These are phyloP conservation scores for Gastrophysa polygoni DNA, from an alignment of 2,888 invertebrate species.

Conservation along the genomic window DNA sequence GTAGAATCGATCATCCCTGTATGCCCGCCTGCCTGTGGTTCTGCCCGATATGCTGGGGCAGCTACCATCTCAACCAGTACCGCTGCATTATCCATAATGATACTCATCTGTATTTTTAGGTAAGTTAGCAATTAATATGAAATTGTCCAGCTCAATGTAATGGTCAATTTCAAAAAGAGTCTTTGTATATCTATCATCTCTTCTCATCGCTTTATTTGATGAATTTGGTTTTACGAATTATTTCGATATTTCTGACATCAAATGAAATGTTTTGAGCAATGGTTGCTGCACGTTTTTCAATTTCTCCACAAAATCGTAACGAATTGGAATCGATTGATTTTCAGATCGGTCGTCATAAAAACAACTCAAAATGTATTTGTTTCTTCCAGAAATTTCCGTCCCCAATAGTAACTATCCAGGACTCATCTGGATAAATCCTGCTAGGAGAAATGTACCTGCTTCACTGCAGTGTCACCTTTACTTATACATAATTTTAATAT, in stretches of 20 bases:
- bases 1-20: conserved; percentile 90
- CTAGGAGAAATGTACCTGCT: conserved; percentile 28
- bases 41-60: conserved; percentile 67
- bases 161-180: too few relatives aligned
- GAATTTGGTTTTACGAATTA: too few relatives aligned
- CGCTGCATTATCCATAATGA: conserved; percentile 61
- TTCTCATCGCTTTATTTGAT: too few relatives aligned
- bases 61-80: conserved; percentile 61
- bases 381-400: conserved; percentile 67
- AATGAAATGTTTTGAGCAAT: too few relatives aligned
- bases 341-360: too few relatives aligned
- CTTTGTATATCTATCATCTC: too few relatives aligned
- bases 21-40: conserved; percentile 90
- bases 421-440: conserved; percentile 60
- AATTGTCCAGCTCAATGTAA: too few relatives aligned
- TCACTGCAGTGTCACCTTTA: conserved; percentile 20
- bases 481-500: conserved; percentile 13
- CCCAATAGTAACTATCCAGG: conserved; percentile 77
- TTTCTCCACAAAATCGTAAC: too few relatives aligned
- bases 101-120: conserved; percentile 59
- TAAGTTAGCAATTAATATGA: too few relatives aligned
- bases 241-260: too few relatives aligned
- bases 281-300: too few relatives aligned
- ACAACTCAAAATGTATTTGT: conserved; percentile 47
- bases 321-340: too few relatives aligned